Percentiles rank a stretch among this genome's conserved stretches.
These are phyloP conservation scores for Zapornia atra DNA, from an alignment of 2,113 vertebrate genomes.

Conservation along the genomic window DNA sequence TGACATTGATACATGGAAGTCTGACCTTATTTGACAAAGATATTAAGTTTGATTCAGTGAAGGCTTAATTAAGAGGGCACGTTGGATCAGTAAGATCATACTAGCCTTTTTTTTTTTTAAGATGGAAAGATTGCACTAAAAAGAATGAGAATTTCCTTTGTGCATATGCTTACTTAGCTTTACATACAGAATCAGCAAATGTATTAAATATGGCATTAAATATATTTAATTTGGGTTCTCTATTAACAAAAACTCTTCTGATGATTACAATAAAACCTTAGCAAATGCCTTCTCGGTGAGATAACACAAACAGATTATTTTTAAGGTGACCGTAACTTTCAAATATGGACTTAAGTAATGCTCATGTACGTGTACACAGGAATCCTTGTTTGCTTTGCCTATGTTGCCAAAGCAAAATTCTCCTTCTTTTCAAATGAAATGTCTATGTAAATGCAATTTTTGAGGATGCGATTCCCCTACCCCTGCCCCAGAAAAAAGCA, in stretches of 20 bases:
- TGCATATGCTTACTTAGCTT: neutral
- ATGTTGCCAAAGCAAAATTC: neutral
- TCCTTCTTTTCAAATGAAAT: neutral
- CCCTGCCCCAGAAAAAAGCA: neutral
- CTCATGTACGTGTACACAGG: neutral
- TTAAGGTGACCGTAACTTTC: neutral
- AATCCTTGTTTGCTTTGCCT: neutral
- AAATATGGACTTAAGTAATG: neutral
- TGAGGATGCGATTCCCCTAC: neutral
- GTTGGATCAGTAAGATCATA: neutral
- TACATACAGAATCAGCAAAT: neutral
- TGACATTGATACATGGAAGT: constrained; percentile 57
- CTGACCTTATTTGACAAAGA: constrained; percentile 38
- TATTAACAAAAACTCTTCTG: neutral
- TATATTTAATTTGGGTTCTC: neutral
- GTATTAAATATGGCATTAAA: neutral
- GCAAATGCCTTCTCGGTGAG: fast-evolving
- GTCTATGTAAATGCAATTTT: neutral
- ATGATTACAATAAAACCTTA: neutral
- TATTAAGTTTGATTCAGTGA: constrained; percentile 49
- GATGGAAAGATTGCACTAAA: neutral
- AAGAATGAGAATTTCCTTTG: neutral
- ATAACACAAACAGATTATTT: neutral
- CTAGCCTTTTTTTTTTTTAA: neutral
- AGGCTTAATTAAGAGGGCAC: constrained; percentile 25